A percentile compares a stretch with the other conserved stretches of the same genome.
These are phyloP conservation scores for Erythrocercus mccallii DNA, from an alignment of 2,113 vertebrate species.

Conservation along the genomic window DNA sequence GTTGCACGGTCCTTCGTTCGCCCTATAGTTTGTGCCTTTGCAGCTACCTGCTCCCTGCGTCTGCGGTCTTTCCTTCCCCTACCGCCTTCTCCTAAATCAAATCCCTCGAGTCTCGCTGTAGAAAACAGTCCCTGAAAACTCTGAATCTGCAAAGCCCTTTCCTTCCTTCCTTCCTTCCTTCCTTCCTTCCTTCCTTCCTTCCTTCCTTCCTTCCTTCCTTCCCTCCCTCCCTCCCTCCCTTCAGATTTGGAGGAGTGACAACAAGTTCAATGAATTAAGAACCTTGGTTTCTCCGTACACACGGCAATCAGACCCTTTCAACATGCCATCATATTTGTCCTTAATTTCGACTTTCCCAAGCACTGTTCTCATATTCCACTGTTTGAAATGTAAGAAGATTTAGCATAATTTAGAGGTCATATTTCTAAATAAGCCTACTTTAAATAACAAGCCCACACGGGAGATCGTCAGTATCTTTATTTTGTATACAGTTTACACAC, in stretches of 20 bases:
- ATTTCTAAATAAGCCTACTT: constrained; percentile 46
- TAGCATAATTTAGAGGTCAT: constrained; percentile 59
- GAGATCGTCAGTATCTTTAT: constrained; percentile 30
- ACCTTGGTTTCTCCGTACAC: background rate
- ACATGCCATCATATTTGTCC: background rate
- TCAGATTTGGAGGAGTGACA: background rate
- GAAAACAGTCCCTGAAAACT: background rate
- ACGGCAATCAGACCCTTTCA: background rate
- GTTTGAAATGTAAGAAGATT: constrained; percentile 25
- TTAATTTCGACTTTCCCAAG: constrained; percentile 24
- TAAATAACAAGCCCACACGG: constrained; percentile 26
- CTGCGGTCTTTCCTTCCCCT: background rate
- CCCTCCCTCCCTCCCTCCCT: too few species aligned
- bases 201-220: too few species aligned
- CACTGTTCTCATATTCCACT: background rate
- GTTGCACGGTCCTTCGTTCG: background rate
- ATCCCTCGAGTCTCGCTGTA: background rate
- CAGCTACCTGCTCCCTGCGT: background rate
- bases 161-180: too few species aligned
- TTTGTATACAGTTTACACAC: constrained; percentile 39
- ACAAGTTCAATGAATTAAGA: background rate
- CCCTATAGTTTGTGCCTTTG: background rate
- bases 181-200: background rate
- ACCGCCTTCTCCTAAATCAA: background rate
- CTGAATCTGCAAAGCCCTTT: background rate